phyloP scores from a whole-genome alignment of 2,888 invertebrate genomes.

The Vandiemenella viatica region DNA sequence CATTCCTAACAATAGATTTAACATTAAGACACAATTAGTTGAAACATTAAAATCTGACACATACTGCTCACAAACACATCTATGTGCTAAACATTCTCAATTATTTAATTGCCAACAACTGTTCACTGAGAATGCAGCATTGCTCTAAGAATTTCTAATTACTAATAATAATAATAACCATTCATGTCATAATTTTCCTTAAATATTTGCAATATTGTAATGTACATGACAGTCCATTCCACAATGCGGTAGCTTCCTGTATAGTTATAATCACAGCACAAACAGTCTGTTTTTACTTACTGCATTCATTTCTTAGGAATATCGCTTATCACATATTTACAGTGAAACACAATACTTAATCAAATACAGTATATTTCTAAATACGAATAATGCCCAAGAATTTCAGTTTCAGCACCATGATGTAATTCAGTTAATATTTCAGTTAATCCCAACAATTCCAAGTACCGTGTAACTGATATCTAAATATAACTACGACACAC shows the following conservation, averaged over 20 bases:
- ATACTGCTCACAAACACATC: no score
- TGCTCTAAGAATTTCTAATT: no score
- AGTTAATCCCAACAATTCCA: conserved; percentile 4
- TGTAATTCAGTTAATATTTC: conserved; percentile 2
- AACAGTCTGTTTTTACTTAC: conserved; percentile 5
- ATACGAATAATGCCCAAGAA: conserved; percentile 11
- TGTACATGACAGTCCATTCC: neutral
- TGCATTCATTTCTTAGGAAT: conserved; percentile 9
- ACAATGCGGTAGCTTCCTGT: neutral
- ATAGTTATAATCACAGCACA: conserved; percentile 8
- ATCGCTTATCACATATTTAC: conserved; percentile 5
- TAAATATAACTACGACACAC: conserved; percentile 5
- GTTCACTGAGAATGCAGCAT: no score
- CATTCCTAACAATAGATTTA: no score
- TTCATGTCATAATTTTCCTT: no score
- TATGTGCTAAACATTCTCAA: no score
- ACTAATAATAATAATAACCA: no score
- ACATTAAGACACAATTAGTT: no score
- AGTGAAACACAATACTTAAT: neutral
- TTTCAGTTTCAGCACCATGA: conserved; percentile 3
- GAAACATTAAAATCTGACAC: no score
- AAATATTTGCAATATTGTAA: no score
- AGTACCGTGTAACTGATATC: conserved; percentile 5
- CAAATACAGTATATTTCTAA: neutral
- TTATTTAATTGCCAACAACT: no score